Conservation (phyloP, 2,888 invertebrate genomes). For the Aporophyla lueneburgensis region DNA sequence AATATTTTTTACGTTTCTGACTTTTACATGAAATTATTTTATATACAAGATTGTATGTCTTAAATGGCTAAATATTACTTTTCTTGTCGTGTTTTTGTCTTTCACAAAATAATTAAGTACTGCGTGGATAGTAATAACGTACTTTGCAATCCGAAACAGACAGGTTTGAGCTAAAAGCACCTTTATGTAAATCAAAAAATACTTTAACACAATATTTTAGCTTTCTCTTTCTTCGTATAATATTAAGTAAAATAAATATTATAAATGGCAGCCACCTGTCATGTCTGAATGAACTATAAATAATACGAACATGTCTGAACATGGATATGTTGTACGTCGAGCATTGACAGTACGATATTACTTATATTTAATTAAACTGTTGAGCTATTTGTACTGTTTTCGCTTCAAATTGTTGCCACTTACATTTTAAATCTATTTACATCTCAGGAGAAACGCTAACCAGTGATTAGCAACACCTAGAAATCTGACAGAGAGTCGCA, state of each 20-base stretch:
- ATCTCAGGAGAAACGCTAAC: neutral
- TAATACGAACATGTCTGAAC: neutral
- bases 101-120: neutral
- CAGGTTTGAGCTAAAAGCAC: too few relatives aligned
- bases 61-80: neutral
- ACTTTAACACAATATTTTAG: neutral
- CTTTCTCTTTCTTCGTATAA: too few relatives aligned
- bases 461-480: neutral
- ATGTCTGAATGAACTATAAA: slow-evolving; percentile 4
- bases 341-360: slow-evolving; percentile 6
- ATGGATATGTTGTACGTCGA: neutral
- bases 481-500: neutral
- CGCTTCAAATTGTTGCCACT: neutral
- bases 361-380: slow-evolving; percentile 3
- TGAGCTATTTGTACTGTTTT: neutral
- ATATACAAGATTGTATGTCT: neutral
- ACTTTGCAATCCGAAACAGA: neutral
- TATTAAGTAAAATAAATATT: slow-evolving; percentile 15
- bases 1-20: neutral
- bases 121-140: neutral
- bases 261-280: slow-evolving; percentile 28
- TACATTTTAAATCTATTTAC: neutral
- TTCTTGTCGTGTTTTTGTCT: neutral
- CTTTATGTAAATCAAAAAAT: too few relatives aligned
- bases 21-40: neutral